Percentiles rank a stretch among this genome's conserved stretches.
These are phyloP conservation scores for Spisula subtruncata DNA, from an alignment of 2,888 invertebrate genomes.

Conservation along the genomic window DNA sequence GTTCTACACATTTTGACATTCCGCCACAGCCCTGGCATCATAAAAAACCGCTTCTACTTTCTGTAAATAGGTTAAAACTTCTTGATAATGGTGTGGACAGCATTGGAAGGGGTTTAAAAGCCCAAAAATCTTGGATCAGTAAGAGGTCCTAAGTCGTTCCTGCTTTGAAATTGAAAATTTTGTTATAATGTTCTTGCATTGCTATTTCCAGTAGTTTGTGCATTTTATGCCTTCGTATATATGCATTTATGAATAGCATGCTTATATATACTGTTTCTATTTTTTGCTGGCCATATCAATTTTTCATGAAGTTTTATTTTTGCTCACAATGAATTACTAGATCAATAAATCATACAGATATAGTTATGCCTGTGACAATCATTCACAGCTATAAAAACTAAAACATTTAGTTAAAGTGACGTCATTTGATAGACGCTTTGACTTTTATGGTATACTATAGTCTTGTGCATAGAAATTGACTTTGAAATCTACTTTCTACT, in stretches of 20 bases:
- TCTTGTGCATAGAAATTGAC: neutral
- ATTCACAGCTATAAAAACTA: neutral
- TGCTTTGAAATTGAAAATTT: neutral
- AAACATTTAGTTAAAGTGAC: neutral
- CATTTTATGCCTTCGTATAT: neutral
- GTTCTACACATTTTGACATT: neutral
- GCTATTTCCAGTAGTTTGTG: neutral
- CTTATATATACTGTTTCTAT: neutral
- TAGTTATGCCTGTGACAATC: neutral
- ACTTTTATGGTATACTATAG: neutral
- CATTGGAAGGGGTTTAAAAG: neutral
- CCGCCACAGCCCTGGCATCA: neutral
- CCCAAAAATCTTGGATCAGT: neutral
- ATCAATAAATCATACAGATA: neutral
- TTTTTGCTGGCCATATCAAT: slow-evolving; percentile 13
- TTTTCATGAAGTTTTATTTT: slow-evolving; percentile 14
- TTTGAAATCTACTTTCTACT: neutral
- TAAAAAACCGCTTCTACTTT: neutral
- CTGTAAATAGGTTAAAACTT: neutral
- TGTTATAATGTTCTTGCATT: neutral
- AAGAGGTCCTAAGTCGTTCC: neutral
- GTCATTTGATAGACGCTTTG: neutral
- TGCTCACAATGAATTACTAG: neutral
- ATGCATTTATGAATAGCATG: neutral
- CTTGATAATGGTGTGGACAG: neutral